Evolutionary conservation across 2,888 invertebrate genomes (phyloP).

Genomic region (Apodemia zela): DNA sequence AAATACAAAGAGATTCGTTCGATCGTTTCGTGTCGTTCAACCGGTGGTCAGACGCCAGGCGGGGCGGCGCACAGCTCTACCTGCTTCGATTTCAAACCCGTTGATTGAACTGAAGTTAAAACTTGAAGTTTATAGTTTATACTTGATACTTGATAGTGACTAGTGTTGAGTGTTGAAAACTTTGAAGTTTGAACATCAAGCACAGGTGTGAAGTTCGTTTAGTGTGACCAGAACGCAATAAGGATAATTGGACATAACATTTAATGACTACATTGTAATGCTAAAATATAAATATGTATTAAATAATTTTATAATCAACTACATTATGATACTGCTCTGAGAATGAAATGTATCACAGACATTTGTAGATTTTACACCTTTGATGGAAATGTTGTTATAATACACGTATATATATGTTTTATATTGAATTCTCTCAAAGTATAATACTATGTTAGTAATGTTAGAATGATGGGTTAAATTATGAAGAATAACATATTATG

Average conservation of each 20-base stretch:
- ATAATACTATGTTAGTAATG: too few species aligned
- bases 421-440: too few species aligned
- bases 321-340: too few species aligned
- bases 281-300: not conserved
- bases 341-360: not conserved
- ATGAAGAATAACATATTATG: too few species aligned
- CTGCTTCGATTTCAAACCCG: conserved; percentile 37
- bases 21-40: conserved; percentile 68
- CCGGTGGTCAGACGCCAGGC: conserved; percentile 54
- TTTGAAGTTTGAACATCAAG: not conserved
- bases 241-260: not conserved
- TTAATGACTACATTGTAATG: not conserved
- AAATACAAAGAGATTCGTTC: conserved; percentile 55
- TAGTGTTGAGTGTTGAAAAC: not conserved
- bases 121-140: too few species aligned
- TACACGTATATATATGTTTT: too few species aligned
- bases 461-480: too few species aligned
- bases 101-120: conserved; percentile 1
- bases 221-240: not conserved
- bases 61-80: conserved; percentile 40
- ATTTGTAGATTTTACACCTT: too few species aligned
- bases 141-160: too few species aligned
- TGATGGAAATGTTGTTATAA: too few species aligned
- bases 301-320: too few species aligned
- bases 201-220: not conserved